A percentile compares a stretch with the other conserved stretches of the same genome.
phyloP scores from a whole-genome alignment of 2,113 vertebrate species.

The Cromileptes altivelis region DNA sequence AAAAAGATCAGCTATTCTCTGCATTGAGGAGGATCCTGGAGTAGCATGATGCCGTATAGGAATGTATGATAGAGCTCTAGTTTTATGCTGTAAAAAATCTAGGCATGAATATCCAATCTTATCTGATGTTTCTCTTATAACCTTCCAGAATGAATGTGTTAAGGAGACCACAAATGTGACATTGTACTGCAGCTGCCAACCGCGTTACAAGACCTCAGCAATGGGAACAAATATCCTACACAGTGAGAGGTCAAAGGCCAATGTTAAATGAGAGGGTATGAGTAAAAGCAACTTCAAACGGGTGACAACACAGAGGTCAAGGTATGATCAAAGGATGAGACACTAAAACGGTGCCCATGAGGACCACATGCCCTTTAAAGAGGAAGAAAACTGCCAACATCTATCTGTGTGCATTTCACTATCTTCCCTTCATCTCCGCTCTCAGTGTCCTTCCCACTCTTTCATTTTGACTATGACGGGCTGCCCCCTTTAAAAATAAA shows the following conservation, averaged over 20 bases:
- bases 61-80: background rate
- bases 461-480: conserved; percentile 56
- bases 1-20: background rate
- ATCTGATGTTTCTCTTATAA: background rate
- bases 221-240: background rate
- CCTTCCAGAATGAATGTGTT: background rate
- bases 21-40: background rate
- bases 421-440: conserved; percentile 56
- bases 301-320: conserved; percentile 55
- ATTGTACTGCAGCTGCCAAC: background rate
- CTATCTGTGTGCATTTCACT: conserved; percentile 65
- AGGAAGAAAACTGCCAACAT: conserved; percentile 66
- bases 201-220: background rate
- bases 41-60: background rate
- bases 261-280: conserved; percentile 21
- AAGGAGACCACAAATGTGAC: background rate
- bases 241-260: conserved; percentile 46
- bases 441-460: conserved; percentile 55
- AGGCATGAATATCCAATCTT: background rate
- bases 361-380: conserved; percentile 59
- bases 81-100: too few species aligned
- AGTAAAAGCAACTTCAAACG: conserved; percentile 47
- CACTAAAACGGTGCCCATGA: conserved; percentile 53
- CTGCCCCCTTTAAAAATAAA: conserved; percentile 51
- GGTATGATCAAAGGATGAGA: conserved; percentile 62